Conservation (phyloP, 2,113 vertebrate species). For the Monopterus albus region DNA sequence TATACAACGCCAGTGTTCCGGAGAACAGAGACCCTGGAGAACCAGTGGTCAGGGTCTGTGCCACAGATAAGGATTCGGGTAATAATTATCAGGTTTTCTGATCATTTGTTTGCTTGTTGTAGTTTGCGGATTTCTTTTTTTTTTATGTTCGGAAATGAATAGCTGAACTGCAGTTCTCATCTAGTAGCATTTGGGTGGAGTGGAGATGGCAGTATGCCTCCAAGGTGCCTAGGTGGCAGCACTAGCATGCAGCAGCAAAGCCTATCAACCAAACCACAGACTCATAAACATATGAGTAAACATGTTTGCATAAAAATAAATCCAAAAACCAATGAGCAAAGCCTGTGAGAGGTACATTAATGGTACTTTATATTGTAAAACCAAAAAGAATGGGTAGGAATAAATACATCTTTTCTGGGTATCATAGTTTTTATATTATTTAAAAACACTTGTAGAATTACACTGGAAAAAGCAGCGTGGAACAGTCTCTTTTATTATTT, state of each 20-base stretch:
- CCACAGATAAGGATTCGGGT: slow-evolving; percentile 90
- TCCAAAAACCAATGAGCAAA: not conserved
- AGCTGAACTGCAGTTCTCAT: not conserved
- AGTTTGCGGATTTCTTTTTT: not conserved
- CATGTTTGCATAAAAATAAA: not conserved
- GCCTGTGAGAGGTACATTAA: too few species aligned
- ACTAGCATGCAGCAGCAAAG: slow-evolving; percentile 21
- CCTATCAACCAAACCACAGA: too few species aligned
- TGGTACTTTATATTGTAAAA: not conserved
- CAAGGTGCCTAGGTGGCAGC: slow-evolving; percentile 73
- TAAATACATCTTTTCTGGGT: not conserved
- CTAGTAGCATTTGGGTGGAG: not conserved
- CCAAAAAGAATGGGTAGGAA: not conserved
- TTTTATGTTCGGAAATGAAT: not conserved
- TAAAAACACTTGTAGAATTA: not conserved
- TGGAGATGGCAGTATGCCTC: slow-evolving; percentile 19
- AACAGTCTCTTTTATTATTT: too few species aligned
- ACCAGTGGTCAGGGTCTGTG: slow-evolving; percentile 84
- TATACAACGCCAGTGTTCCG: slow-evolving; percentile 82
- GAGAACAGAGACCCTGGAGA: slow-evolving; percentile 88
- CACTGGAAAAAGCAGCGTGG: not conserved
- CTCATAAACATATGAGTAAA: too few species aligned
- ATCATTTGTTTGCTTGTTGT: not conserved
- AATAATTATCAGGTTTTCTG: slow-evolving; percentile 13
- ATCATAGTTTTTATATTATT: not conserved